These are phyloP conservation scores for Mastomys coucha DNA, from an alignment of 2,113 vertebrate genomes.

Conservation along the genomic window DNA sequence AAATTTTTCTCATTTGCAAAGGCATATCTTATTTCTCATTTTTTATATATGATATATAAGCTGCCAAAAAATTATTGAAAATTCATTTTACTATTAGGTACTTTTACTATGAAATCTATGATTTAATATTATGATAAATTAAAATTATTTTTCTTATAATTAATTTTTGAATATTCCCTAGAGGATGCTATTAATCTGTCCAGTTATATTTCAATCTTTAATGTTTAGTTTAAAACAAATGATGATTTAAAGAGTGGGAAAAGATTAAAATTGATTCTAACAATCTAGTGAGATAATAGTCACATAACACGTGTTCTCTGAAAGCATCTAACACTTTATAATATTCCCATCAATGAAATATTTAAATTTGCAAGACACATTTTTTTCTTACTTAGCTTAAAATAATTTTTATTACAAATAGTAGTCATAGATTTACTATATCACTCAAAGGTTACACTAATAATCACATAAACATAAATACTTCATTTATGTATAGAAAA, in stretches of 20 bases:
- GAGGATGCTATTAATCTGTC: not conserved
- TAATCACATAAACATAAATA: not conserved
- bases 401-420: not conserved
- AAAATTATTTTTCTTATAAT: not conserved
- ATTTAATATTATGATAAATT: not conserved
- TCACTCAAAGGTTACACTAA: too few species aligned
- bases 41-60: slow-evolving; percentile 2
- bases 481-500: not conserved
- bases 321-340: not conserved
- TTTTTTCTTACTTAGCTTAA: not conserved
- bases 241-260: not conserved
- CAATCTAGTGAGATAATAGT: slow-evolving; percentile 12
- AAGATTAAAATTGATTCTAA: slow-evolving; percentile 38
- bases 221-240: slow-evolving; percentile 5
- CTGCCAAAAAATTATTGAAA: slow-evolving; percentile 32
- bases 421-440: not conserved
- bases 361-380: not conserved
- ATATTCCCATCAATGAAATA: not conserved
- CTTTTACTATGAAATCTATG: not conserved
- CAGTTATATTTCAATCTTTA: not conserved
- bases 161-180: not conserved
- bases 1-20: not conserved
- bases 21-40: not conserved
- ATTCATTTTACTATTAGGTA: not conserved
- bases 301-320: not conserved